Percentiles rank a stretch among this genome's conserved stretches.
Evolutionary conservation across 2,113 vertebrate genomes (phyloP).

Genomic region (Burhinus oedicnemus): DNA sequence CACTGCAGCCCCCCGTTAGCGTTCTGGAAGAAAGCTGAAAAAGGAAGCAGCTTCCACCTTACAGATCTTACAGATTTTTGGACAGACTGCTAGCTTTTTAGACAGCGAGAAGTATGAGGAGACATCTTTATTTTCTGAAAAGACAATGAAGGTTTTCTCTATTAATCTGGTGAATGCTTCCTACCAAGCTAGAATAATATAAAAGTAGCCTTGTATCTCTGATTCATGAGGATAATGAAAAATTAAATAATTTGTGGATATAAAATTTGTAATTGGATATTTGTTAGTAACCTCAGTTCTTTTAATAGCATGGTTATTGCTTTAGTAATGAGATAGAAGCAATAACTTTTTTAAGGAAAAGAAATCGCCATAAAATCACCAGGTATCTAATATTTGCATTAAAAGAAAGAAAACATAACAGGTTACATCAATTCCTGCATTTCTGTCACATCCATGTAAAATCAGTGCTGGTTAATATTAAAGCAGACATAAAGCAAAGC

Average conservation of each 20-base stretch:
- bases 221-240: neutral
- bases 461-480: neutral
- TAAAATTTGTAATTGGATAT: neutral
- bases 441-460: neutral
- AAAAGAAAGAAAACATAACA: neutral
- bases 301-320: neutral
- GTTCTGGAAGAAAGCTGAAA: neutral
- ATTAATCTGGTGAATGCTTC: neutral
- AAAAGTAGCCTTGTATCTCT: neutral
- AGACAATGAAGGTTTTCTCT: neutral
- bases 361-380: neutral
- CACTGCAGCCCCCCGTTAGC: neutral
- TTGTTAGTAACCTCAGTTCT: neutral
- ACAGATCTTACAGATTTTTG: neutral
- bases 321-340: neutral
- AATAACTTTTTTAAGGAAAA: neutral
- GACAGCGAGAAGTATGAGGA: neutral
- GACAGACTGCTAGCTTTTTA: neutral
- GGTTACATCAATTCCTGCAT: neutral
- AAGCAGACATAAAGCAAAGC: neutral
- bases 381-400: neutral
- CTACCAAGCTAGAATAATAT: fast-evolving
- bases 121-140: neutral
- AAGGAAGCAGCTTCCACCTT: neutral
- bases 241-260: neutral